Percentiles rank a stretch among this genome's conserved stretches.
Evolutionary conservation across 2,797 vertebrate genomes (phyloP).

Genomic region (Alca torda): DNA sequence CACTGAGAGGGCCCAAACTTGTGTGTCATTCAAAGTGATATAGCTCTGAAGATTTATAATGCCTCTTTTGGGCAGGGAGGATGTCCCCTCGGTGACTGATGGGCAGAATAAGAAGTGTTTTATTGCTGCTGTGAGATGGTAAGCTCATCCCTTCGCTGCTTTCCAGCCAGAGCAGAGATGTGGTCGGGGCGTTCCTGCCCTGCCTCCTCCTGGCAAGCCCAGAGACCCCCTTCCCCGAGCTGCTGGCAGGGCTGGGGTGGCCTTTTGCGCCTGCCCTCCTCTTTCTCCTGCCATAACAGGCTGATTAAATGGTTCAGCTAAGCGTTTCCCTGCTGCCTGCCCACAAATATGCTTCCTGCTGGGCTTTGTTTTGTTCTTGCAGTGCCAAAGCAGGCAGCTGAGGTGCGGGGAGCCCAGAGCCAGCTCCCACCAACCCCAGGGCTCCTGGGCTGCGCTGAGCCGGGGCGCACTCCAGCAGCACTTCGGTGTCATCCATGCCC

Average conservation of each 20-base stretch:
- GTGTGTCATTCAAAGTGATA: too few relatives aligned
- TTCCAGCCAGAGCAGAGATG: background rate
- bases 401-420: background rate
- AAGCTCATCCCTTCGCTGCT: background rate
- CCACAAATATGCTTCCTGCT: background rate
- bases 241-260: background rate
- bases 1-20: background rate
- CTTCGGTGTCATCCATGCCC: background rate
- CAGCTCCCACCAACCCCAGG: background rate
- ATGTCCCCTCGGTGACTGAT: accelerated
- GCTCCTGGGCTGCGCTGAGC: background rate
- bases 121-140: background rate
- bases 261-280: background rate
- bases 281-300: background rate
- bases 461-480: accelerated
- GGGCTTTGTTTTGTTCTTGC: background rate
- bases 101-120: background rate
- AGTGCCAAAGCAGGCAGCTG: background rate
- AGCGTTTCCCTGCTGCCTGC: background rate
- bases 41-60: background rate
- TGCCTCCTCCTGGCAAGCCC: background rate
- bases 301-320: background rate
- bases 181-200: background rate
- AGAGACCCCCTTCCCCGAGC: background rate
- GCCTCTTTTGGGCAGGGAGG: background rate